Percentiles rank a stretch among this genome's conserved stretches.
phyloP scores from a whole-genome alignment of 2,888 invertebrate species.

The Fabriciana adippe region DNA sequence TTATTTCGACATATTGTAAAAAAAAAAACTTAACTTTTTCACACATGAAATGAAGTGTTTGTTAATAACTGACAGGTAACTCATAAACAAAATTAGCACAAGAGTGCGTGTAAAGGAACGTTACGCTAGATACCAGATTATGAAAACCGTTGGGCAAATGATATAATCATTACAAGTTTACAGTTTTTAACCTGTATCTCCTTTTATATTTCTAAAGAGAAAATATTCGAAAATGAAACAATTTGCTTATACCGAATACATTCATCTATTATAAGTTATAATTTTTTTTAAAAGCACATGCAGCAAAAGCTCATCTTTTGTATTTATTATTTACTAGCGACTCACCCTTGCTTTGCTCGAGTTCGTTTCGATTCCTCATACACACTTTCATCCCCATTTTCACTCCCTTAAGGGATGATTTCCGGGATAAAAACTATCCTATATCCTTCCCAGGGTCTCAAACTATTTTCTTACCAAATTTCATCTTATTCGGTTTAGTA shows the following conservation, averaged over 20 bases:
- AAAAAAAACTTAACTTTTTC: not conserved
- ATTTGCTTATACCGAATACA: not conserved
- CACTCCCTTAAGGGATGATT: too few species aligned
- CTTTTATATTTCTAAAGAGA: slow-evolving; percentile 5
- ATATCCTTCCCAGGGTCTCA: too few species aligned
- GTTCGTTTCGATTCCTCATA: too few species aligned
- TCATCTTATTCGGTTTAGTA: too few species aligned
- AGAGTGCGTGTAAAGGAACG: slow-evolving; percentile 28
- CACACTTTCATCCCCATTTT: too few species aligned
- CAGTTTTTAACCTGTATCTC: slow-evolving; percentile 29
- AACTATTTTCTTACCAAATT: too few species aligned
- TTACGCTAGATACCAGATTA: slow-evolving; percentile 37
- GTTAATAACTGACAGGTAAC: slow-evolving; percentile 11
- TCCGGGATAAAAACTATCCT: too few species aligned
- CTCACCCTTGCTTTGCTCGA: too few species aligned
- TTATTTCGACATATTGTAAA: not conserved
- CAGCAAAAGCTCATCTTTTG: too few species aligned
- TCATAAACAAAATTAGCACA: slow-evolving; percentile 18
- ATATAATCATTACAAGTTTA: slow-evolving; percentile 38
- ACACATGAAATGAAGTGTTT: slow-evolving; percentile 8
- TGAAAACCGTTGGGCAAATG: slow-evolving; percentile 38
- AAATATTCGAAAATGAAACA: not conserved
- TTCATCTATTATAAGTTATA: too few species aligned
- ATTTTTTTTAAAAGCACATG: too few species aligned
- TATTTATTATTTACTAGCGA: too few species aligned